Evolutionary conservation across 2,797 vertebrate species (phyloP), one percentile per base, ranked within the genome.

Genomic region (Pseudomugil tenellus): DNA sequence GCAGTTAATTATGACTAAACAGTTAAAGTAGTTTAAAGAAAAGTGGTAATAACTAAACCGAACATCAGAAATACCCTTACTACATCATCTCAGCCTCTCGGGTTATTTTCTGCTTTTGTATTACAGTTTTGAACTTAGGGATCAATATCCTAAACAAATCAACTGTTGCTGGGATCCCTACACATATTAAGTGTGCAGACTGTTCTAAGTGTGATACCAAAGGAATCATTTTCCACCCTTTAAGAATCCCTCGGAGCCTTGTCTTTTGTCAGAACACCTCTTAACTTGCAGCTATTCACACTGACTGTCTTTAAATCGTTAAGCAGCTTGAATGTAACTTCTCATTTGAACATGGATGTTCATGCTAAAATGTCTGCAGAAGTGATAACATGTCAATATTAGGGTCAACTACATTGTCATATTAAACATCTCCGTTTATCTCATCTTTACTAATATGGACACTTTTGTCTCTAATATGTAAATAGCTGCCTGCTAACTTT

Each of bases 381-480:
- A 51, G 6, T 26, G 4, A 51, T 25, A 26, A 23, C 21, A 6
- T 25, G 10, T 25, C 4, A 19, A 32, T 19, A 49, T 17, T 53
- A 10, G 58, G 13, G 1, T 49, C 2, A 43, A 19, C 2, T 25
- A 16, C 25, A 34, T 2, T 49, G 26, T 58, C 19, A 43, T 14
- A 16, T 55, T 17, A 12, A 11, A 10, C 21, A 19, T 70, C 13
- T 63, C 46, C 57, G 6, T 5, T 46, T 39, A 16, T 35, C n/a
- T 43, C 29, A 56, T 58, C 41, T 68, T 16, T 25, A 61, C 13
- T 34, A 29, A 32, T 63, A 41, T 1, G 25, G 16, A 16, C 6
- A 48, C n/a, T 48, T 63, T 23, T n/a, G 3, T 59, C 23, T 34
- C 14, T 46, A 63, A 63, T 51, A 8, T 58, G 34, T 19, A 51